phyloP scores from a whole-genome alignment of 1,140 invertebrate species.

The Asbolus verrucosus region DNA sequence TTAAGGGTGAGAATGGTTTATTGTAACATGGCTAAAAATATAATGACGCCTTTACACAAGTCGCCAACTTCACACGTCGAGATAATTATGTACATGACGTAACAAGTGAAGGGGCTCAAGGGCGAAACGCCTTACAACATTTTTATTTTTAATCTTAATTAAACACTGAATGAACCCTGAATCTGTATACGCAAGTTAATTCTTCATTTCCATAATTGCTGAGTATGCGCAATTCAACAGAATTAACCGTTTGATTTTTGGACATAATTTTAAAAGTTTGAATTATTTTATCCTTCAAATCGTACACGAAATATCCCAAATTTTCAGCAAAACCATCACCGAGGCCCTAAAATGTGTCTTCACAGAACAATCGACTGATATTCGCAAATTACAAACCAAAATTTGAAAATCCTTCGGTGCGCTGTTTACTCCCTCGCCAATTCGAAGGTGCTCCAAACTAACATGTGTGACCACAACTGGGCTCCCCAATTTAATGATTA shows the following conservation, averaged over 20 bases:
- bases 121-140: not conserved
- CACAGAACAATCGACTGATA: not conserved
- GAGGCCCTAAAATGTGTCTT: constrained; percentile 1
- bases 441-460: constrained; percentile 22
- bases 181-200: constrained; percentile 30
- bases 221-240: constrained; percentile 27
- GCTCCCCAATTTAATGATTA: not conserved
- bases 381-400: constrained; percentile 26
- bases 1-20: not conserved
- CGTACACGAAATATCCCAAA: constrained; percentile 19
- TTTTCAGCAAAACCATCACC: not conserved
- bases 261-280: constrained; percentile 13
- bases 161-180: constrained; percentile 39
- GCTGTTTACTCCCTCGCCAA: not conserved
- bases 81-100: constrained; percentile 13
- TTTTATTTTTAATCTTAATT: constrained; percentile 15
- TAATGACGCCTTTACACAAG: not conserved
- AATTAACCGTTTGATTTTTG: constrained; percentile 13
- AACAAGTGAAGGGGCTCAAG: constrained; percentile 26
- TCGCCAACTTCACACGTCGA: constrained; percentile 8
- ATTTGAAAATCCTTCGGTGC: constrained; percentile 32
- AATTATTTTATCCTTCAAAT: constrained; percentile 13
- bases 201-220: constrained; percentile 29
- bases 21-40: not conserved
- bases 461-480: constrained; percentile 19